Evolutionary conservation across 2,113 vertebrate genomes (phyloP), one percentile per base, ranked within the genome.

Genomic region (Zosterops japonicus): DNA sequence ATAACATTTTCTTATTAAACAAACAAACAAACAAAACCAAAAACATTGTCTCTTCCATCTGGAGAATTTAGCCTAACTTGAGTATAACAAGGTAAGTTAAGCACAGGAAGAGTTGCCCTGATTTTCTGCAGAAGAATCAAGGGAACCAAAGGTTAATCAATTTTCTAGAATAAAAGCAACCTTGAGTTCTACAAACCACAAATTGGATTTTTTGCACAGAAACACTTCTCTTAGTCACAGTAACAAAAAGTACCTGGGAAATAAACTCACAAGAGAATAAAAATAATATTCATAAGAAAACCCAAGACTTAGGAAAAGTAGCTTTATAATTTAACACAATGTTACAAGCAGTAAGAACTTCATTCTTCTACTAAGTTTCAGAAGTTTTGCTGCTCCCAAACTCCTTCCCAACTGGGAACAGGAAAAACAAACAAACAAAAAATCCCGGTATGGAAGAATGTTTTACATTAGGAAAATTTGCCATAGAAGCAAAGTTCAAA

Each of bases 371-470:
- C 25, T 35, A 5, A 71, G 61, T 5, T 50, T 20, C 4, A 7
- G 10, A 70, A 71, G 3, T 77, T 83, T n/a, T 36, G 22, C 25
- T 53, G 6, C 61, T 78, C 61, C 24, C 35, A 46, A 49, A 47
- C 12, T 18, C 15, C 2, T 8, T 31, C 23, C 4, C 36, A 35
- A 0, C 6, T 18, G 13, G 19, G 14, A 57, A 12, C 3, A 68
- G 4, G 19, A 52, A 49, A 79, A 35, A 69, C 17, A 55, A 68
- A 12, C 13, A 65, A 41, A 14, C 2, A 49, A 36, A 44, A 16
- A 11, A 3, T 0, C 5, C 1, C 5, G 12, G 2, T 23, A 35
- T 4, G 11, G 5, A 46, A 23, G 8, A 46, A 49, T 4, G 7
- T 6, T 33, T 50, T 25, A 12, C 17, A 25, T 9, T 21, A 31